Evolutionary conservation across 2,888 invertebrate species (phyloP).

Genomic region (Portevinia maculata): DNA sequence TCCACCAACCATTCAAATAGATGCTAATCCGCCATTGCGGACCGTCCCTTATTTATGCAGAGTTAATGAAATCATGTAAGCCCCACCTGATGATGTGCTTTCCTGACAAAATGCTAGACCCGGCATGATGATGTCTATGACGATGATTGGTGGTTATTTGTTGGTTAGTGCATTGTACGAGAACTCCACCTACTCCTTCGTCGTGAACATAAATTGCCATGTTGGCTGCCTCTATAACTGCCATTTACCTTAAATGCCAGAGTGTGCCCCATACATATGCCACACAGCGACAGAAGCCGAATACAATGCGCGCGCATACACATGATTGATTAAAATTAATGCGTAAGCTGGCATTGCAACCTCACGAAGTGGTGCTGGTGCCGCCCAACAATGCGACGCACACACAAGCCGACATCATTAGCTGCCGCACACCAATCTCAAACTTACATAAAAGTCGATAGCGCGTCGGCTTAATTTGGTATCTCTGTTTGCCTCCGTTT

Average conservation of each 20-base stretch:
- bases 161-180: slow-evolving; percentile 8
- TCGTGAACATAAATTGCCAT: slow-evolving; percentile 41
- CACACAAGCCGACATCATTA: slow-evolving; percentile 65
- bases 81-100: slow-evolving; percentile 62
- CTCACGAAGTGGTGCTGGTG: slow-evolving; percentile 4
- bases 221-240: slow-evolving; percentile 21
- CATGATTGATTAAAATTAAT: slow-evolving; percentile 72
- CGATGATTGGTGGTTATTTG: slow-evolving; percentile 47
- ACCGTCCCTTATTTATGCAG: slow-evolving; percentile 73
- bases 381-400: background rate
- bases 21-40: slow-evolving; percentile 60
- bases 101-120: slow-evolving; percentile 44
- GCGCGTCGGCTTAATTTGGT: slow-evolving; percentile 33
- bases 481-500: slow-evolving; percentile 63
- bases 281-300: slow-evolving; percentile 55
- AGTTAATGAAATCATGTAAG: slow-evolving; percentile 73
- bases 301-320: slow-evolving; percentile 17
- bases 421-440: background rate
- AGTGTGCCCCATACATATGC: slow-evolving; percentile 10
- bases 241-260: slow-evolving; percentile 52
- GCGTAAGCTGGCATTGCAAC: slow-evolving; percentile 69
- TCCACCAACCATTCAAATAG: slow-evolving; percentile 37
- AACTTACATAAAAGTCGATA: slow-evolving; percentile 36
- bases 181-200: slow-evolving; percentile 55
- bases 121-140: slow-evolving; percentile 43